Evolutionary conservation across 2,113 vertebrate species (phyloP), one percentile per base, ranked within the genome.

Genomic region (Gopherus flavomarginatus): DNA sequence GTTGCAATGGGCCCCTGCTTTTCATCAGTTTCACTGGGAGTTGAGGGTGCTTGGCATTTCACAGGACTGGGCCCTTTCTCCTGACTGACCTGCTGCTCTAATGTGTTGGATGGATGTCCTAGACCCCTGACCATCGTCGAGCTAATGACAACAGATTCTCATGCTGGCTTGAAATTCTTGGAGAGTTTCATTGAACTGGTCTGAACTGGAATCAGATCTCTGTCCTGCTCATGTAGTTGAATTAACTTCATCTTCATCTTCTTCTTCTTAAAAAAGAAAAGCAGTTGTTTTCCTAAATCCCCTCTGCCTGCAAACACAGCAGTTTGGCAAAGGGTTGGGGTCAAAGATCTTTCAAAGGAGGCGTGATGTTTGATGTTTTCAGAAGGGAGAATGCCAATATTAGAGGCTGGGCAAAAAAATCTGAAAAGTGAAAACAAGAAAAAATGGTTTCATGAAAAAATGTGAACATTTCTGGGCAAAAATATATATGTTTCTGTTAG

Each of bases 191-290:
- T 38, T 72, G n/a, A 72, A 72, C n/a, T 72, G n/a, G n/a, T 4
- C 0, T 0, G 50, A 81, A 50, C 42, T 31, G 29, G 4, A 8
- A 16, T 7, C 79, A 75, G 54, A 10, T 27, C 11, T 86, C 57
- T 59, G 82, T 87, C 56, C 78, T 92, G 11, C 14, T 87, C 78
- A 83, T 2, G 26, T 93, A 54, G 50, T 44, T 53, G 11, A 78
- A 8, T 8, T 75, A 29, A 0, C 0, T 10, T 38, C 22, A 42
- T 42, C 42, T 42, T 42, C 42, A 42, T 42, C 54, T n/a, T 54
- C 27, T 62, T 29, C 57, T 57, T 26, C 26, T n/a, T n/a, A n/a
- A 79, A 26, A 62, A 13, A 31, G 29, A 47, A 80, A 21, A 69
- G 56, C 21, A 44, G 62, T 5, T 47, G 7, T 6, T 75, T 87